A percentile compares a stretch with the other conserved stretches of the same genome.
Conservation (phyloP, 2,888 invertebrate genomes). For the Acrobasis consociella region DNA sequence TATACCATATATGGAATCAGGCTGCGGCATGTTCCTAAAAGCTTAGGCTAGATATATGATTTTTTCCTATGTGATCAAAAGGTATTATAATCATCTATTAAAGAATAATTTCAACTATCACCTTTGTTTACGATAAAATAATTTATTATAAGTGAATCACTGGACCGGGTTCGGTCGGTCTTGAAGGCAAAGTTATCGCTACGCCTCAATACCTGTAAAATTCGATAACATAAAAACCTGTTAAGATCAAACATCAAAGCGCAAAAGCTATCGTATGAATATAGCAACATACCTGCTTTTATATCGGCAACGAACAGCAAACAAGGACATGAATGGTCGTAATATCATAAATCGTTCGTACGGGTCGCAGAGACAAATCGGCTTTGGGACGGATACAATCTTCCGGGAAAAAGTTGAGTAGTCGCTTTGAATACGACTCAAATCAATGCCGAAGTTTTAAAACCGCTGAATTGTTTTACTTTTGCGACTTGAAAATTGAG, state of each 20-base stretch:
- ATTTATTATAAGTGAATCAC: no score
- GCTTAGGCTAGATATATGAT: no score
- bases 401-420: neutral
- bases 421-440: slow-evolving; percentile 2
- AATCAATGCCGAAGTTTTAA: neutral
- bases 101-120: no score
- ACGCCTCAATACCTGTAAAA: no score
- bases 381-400: slow-evolving; percentile 6
- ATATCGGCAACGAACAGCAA: slow-evolving; percentile 14
- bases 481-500: neutral
- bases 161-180: no score
- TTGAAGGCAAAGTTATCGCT: no score
- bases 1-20: no score
- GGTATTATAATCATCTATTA: no score
- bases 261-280: neutral
- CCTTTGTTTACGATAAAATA: no score
- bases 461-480: neutral
- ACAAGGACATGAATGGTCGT: neutral
- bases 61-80: no score
- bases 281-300: neutral
- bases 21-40: no score
- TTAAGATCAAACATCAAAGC: neutral
- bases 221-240: neutral
- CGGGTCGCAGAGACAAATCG: slow-evolving; percentile 14
- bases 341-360: slow-evolving; percentile 14